Evolutionary conservation across 2,888 invertebrate genomes (phyloP), one percentile per base, ranked within the genome.

Genomic region (Harpalus rubripes): DNA sequence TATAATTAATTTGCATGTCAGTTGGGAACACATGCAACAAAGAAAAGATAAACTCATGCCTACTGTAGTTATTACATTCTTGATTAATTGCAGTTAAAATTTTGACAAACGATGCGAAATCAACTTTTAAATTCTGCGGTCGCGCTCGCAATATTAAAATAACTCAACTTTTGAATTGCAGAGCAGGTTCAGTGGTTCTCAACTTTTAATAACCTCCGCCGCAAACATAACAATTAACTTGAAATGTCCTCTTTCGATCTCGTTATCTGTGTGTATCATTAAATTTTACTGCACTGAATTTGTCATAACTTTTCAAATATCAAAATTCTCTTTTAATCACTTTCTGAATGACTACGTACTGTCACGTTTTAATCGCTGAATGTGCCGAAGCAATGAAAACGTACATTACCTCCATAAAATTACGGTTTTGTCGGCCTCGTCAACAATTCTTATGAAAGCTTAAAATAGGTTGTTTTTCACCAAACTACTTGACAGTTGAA

Each of bases 51-150:
- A 74, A 74, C 10, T 15, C 41, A 12, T 16, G 72, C n/a, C 15
- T 15, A 44, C 18, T 44, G 44, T 41, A 44, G 39, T 74, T 44
- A 74, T 74, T 74, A 44, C 44, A 44, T 74, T 74, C 18, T 18
- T 74, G 72, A 74, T 74, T 74, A 74, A 74, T 74, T 44, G 72
- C 18, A 74, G 72, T 74, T 74, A 44, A 74, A 74, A 74, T 74
- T 74, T 74, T 74, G 44, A 74, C 72, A 74, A 74, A 74, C 44
- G 72, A 74, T 74, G 72, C 10, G 16, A 44, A 74, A 74, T 74
- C 12, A 74, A 74, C 72, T 74, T 74, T 74, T 74, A 74, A 16
- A 44, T 74, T 74, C 44, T 74, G 72, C 44, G 18, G 72, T 26
- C n/a, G 39, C n/a, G 72, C 7, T 41, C 44, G 72, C 72, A 74